Percentiles rank a stretch among this genome's conserved stretches.
Conservation (phyloP, 2,797 vertebrate genomes). For the Mormyrus proboscirostris region DNA sequence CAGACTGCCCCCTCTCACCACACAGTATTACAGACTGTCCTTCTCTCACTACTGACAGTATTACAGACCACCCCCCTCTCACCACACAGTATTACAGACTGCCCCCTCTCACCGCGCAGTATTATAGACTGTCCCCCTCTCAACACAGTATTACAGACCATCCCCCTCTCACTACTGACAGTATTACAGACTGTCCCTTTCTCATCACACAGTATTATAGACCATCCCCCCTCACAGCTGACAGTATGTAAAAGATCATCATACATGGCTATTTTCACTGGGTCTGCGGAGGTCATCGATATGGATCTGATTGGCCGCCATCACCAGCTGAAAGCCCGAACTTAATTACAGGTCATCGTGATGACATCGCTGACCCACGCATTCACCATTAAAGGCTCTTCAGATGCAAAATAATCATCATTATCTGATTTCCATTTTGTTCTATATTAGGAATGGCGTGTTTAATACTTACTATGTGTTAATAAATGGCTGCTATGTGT, state of each 20-base stretch:
- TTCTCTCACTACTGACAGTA: neutral
- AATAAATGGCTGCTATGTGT: neutral
- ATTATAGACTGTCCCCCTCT: too few relatives aligned
- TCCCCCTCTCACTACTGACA: neutral
- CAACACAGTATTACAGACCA: too few relatives aligned
- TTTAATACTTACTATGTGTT: neutral
- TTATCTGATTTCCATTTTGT: neutral
- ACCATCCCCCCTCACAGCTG: neutral
- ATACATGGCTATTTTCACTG: neutral
- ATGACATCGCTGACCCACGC: neutral
- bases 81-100: neutral
- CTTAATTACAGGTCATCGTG: neutral
- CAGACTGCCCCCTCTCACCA: neutral
- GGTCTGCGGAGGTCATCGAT: neutral
- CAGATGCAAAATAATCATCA: neutral
- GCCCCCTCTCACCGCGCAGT: too few relatives aligned
- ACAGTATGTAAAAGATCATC: neutral
- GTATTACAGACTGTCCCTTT: neutral
- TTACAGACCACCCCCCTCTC: neutral
- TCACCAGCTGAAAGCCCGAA: neutral
- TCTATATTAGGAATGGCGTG: neutral
- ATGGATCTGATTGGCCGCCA: neutral
- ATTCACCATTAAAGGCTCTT: neutral
- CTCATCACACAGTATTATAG: neutral
- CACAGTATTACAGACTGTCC: neutral